phyloP scores from a whole-genome alignment of 2,797 vertebrate genomes.

The Arnoldichthys spilopterus region DNA sequence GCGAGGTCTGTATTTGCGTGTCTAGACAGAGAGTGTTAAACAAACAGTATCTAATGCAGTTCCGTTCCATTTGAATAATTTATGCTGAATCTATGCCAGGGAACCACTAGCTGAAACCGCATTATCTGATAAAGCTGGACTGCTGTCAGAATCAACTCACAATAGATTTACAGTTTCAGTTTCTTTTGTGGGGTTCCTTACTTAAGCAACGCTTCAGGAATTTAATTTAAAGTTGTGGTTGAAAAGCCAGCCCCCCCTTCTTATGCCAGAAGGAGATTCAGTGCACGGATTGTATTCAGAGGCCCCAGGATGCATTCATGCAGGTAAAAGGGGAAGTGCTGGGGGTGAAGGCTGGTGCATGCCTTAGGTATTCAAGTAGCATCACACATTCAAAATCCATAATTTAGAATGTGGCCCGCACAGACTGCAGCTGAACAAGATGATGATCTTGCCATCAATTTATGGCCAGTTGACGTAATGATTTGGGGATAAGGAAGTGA shows the following conservation, averaged over 20 bases:
- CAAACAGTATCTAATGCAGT: constrained; percentile 3
- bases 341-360: background rate
- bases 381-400: background rate
- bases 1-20: constrained; percentile 34
- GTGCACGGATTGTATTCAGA: constrained; percentile 28
- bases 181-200: constrained; percentile 10
- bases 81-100: background rate
- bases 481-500: constrained; percentile 1
- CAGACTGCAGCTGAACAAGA: too few species aligned
- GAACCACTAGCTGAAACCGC: constrained; percentile 21
- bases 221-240: constrained; percentile 41
- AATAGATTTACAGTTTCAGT: constrained; percentile 6
- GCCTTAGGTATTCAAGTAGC: background rate
- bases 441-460: background rate
- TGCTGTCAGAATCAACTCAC: constrained; percentile 32
- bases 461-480: background rate
- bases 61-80: background rate
- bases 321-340: background rate
- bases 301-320: constrained; percentile 5
- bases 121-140: constrained; percentile 40
- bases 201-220: constrained; percentile 31
- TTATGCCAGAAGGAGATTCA: constrained; percentile 20
- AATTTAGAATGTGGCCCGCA: background rate
- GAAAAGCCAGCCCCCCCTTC: constrained; percentile 1
- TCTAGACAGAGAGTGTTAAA: constrained; percentile 18